Percentiles rank a stretch among this genome's conserved stretches.
These are phyloP conservation scores for Hirundichthys speculiger DNA, from an alignment of 2,113 vertebrate species.

Conservation along the genomic window DNA sequence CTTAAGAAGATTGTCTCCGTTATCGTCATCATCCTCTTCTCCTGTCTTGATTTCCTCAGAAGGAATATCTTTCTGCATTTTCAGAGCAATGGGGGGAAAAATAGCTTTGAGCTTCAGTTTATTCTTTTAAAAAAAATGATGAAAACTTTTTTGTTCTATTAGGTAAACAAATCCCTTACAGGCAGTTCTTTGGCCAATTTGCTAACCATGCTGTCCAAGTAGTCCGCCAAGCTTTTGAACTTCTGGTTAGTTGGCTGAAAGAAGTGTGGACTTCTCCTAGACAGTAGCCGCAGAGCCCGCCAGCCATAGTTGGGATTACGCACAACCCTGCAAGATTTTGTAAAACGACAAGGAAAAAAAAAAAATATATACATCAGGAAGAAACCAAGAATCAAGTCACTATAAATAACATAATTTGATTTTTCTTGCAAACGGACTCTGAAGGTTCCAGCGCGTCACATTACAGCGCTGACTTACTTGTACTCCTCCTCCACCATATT, in stretches of 20 bases:
- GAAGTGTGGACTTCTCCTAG: conserved; percentile 96
- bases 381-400: neutral
- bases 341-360: neutral
- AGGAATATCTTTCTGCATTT: conserved; percentile 87
- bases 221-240: conserved; percentile 97
- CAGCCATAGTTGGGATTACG: conserved; percentile 98
- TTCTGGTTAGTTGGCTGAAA: conserved; percentile 98
- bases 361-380: neutral
- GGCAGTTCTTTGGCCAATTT: conserved; percentile 98
- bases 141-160: neutral
- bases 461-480: conserved; percentile 84
- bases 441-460: neutral
- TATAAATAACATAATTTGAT: neutral
- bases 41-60: conserved; percentile 99
- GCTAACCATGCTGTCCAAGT: conserved; percentile 98
- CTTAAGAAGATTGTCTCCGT: conserved; percentile 97
- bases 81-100: neutral
- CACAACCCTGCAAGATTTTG: conserved; percentile 83
- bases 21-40: conserved; percentile 97
- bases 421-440: neutral
- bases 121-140: neutral
- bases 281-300: conserved; percentile 92
- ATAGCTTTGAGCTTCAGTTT: neutral
- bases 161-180: conserved; percentile 76
- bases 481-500: conserved; percentile 99